phyloP scores from a whole-genome alignment of 2,113 vertebrate genomes.

The Rallus limicola region DNA sequence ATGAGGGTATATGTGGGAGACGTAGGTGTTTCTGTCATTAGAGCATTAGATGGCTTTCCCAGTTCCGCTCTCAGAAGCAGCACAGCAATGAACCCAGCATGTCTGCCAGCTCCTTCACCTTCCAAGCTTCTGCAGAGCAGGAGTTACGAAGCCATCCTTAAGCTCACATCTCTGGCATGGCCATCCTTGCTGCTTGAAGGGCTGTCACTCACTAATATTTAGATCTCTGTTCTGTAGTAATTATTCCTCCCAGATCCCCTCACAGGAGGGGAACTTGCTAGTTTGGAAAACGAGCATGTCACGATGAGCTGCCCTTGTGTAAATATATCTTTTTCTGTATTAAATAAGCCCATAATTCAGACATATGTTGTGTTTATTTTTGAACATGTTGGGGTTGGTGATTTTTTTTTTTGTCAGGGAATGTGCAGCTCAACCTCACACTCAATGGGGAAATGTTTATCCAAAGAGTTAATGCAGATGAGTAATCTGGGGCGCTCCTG shows the following conservation, averaged over 20 bases:
- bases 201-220: background rate
- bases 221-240: background rate
- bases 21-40: background rate
- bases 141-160: background rate
- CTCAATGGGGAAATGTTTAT: slow-evolving; percentile 68
- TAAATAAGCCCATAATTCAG: slow-evolving; percentile 48
- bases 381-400: slow-evolving; percentile 1
- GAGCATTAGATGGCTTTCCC: background rate
- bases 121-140: background rate
- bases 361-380: slow-evolving; percentile 48
- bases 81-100: background rate
- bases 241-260: background rate
- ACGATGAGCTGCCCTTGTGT: slow-evolving; percentile 22
- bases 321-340: background rate
- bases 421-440: slow-evolving; percentile 19
- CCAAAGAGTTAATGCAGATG: slow-evolving; percentile 68
- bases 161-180: background rate
- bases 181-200: background rate
- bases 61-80: background rate
- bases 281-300: background rate
- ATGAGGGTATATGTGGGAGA: background rate
- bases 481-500: slow-evolving; percentile 60
- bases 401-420: slow-evolving; percentile 41
- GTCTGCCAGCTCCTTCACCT: background rate
- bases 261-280: background rate